Percentiles rank a stretch among this genome's conserved stretches.
These are phyloP conservation scores for Semnopithecus entellus DNA, from an alignment of 2,113 vertebrate species.

Conservation along the genomic window DNA sequence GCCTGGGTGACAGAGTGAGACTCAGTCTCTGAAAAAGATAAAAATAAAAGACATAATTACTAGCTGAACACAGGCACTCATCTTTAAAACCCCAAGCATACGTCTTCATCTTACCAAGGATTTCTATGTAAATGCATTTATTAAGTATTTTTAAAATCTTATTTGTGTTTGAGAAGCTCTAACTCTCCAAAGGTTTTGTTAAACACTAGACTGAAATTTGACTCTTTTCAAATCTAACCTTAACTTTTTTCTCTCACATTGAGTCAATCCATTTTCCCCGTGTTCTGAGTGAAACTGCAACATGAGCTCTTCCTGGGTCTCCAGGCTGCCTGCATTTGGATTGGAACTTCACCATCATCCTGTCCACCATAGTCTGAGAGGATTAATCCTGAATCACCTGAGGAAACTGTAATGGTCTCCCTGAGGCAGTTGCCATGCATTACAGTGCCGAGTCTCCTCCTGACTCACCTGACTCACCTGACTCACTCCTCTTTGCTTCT, in stretches of 20 bases:
- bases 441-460: background rate
- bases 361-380: background rate
- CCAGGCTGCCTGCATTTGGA: background rate
- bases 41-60: background rate
- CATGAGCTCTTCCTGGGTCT: background rate
- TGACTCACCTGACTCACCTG: too few species aligned
- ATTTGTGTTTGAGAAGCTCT: background rate
- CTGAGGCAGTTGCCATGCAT: background rate
- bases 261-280: background rate
- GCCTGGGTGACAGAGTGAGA: too few species aligned
- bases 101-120: background rate
- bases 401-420: background rate
- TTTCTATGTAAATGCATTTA: background rate
- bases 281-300: background rate
- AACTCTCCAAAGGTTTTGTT: background rate
- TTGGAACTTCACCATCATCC: background rate
- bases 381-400: background rate
- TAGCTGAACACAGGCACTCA: background rate
- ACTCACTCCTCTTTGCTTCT: background rate
- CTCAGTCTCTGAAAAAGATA: too few species aligned
- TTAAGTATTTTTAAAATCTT: background rate
- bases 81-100: background rate
- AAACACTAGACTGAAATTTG: background rate
- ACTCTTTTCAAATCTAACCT: background rate
- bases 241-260: background rate